Conservation (phyloP, 2,113 vertebrate genomes). For the Paramormyrops kingsleyae region DNA sequence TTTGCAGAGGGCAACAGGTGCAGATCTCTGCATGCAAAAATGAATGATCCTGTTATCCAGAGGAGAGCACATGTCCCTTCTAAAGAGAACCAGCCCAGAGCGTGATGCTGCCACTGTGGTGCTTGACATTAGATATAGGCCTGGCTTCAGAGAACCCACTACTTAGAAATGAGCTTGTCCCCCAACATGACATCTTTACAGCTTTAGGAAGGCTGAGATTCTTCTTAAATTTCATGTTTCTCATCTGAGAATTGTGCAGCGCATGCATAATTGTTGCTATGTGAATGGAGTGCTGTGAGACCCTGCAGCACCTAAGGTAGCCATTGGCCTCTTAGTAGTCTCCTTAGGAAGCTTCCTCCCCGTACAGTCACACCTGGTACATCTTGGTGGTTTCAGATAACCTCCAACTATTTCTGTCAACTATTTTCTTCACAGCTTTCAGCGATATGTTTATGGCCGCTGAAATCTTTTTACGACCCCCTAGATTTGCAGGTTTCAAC, state of each 20-base stretch:
- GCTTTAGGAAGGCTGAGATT: not conserved
- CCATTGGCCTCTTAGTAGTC: not conserved
- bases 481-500: not conserved
- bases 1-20: not conserved
- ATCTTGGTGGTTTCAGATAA: not conserved
- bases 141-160: not conserved
- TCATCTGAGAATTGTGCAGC: not conserved
- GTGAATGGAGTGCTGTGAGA: not conserved
- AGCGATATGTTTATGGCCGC: not conserved
- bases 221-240: not conserved
- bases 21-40: not conserved
- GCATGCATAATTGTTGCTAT: not conserved
- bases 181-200: not conserved
- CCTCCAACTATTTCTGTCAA: not conserved
- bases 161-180: not conserved
- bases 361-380: not conserved
- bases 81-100: not conserved
- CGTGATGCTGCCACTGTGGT: not conserved
- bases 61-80: not conserved
- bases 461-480: not conserved
- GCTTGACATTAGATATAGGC: not conserved
- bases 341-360: not conserved
- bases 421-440: not conserved
- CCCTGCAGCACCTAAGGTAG: not conserved
- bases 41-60: not conserved